Evolutionary conservation across 2,113 vertebrate genomes (phyloP).

Genomic region (Oreochromis tanganicae): DNA sequence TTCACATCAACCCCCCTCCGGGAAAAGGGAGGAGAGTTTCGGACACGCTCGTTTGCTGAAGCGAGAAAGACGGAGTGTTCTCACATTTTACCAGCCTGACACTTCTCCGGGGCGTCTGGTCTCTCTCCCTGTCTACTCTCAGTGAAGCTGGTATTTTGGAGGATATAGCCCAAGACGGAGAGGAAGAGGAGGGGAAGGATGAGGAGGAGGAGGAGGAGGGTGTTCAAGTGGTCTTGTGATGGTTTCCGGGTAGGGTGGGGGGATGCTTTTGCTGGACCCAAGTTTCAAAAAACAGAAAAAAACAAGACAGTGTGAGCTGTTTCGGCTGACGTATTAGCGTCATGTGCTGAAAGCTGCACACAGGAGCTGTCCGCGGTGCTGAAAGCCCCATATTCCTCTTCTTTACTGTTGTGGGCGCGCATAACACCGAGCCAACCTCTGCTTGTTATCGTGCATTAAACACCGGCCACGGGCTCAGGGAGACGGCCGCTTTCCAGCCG

Average conservation of each 20-base stretch:
- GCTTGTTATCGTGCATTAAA: neutral
- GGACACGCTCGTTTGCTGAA: slow-evolving; percentile 3
- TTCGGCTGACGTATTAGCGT: neutral
- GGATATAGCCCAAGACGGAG: neutral
- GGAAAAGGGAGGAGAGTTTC: slow-evolving; percentile 17
- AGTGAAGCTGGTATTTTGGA: neutral
- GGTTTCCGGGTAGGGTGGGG: neutral
- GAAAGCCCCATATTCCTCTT: neutral
- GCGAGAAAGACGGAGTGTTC: neutral
- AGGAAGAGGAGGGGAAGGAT: neutral
- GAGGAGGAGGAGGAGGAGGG: neutral
- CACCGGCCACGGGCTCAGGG: neutral
- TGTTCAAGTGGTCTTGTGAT: slow-evolving; percentile 38
- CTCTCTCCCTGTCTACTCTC: neutral
- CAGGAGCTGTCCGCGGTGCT: slow-evolving; percentile 44
- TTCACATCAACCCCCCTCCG: slow-evolving; percentile 9
- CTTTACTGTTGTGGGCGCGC: neutral
- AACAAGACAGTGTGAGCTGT: neutral
- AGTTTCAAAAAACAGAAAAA: neutral
- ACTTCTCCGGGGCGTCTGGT: neutral
- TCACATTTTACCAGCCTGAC: slow-evolving; percentile 7
- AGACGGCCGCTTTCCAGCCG: neutral
- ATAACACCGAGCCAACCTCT: neutral
- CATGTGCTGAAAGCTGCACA: neutral
- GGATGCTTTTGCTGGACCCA: neutral